phyloP scores from a whole-genome alignment of 2,797 vertebrate species.

The Ptychadena robeensis region DNA sequence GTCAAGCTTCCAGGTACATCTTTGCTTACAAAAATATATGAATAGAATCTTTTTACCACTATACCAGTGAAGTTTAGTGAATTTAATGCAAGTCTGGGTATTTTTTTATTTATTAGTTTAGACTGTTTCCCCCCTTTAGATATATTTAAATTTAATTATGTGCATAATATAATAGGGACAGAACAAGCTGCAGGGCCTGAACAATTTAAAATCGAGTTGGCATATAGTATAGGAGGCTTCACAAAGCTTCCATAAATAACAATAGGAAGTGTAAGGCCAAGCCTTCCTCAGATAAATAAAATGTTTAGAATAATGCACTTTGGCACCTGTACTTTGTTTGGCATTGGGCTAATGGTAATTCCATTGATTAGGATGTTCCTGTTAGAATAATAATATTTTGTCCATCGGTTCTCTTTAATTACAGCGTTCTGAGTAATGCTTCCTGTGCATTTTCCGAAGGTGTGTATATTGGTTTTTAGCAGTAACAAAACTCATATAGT shows the following conservation, averaged over 20 bases:
- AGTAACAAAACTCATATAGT: too few species aligned
- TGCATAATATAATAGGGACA: neutral
- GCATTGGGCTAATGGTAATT: slow-evolving; percentile 16
- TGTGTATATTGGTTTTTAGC: too few species aligned
- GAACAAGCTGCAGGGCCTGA: neutral
- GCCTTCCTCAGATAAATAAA: slow-evolving; percentile 13
- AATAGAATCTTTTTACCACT: neutral
- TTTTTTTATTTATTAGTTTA: neutral
- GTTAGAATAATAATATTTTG: neutral
- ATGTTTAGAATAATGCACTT: neutral
- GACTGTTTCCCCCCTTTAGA: neutral
- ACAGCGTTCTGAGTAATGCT: slow-evolving; percentile 10
- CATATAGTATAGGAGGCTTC: neutral
- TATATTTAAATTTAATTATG: neutral
- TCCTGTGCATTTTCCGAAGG: neutral
- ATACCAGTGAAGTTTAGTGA: neutral
- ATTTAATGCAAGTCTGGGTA: neutral
- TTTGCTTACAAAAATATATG: neutral
- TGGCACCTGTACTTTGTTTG: slow-evolving; percentile 22
- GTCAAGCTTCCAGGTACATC: neutral
- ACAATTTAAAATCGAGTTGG: neutral
- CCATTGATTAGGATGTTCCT: slow-evolving; percentile 24
- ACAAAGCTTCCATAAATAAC: neutral
- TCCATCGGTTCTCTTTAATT: slow-evolving; percentile 20
- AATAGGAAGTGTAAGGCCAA: neutral